These are phyloP conservation scores for Tringa solitaria DNA, from an alignment of 2,113 vertebrate species.

Conservation along the genomic window DNA sequence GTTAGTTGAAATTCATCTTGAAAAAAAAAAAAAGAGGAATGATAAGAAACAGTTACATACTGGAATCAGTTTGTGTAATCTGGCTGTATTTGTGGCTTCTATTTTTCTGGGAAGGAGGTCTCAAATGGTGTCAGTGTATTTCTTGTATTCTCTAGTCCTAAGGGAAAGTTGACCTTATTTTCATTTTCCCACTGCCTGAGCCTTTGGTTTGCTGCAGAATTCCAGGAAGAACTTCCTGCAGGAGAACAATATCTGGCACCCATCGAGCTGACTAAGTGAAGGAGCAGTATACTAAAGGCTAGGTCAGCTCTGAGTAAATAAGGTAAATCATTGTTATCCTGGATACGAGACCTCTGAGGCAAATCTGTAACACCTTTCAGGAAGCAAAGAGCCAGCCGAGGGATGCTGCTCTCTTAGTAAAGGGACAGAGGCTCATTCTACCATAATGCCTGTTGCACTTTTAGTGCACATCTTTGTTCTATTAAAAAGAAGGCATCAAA, in stretches of 20 bases:
- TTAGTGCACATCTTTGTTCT: constrained; percentile 17
- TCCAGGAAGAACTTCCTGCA: constrained; percentile 76
- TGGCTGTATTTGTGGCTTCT: constrained; percentile 44
- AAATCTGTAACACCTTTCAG: constrained; percentile 69
- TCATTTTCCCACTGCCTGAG: constrained; percentile 69
- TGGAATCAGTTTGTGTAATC: constrained; percentile 44
- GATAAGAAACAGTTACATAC: constrained; percentile 15
- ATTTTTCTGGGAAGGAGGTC: constrained; percentile 62
- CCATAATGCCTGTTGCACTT: background rate
- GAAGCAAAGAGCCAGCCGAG: constrained; percentile 48
- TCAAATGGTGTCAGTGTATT: constrained; percentile 51
- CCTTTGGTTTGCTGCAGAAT: constrained; percentile 67
- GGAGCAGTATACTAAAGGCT: constrained; percentile 63
- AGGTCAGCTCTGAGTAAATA: constrained; percentile 65
- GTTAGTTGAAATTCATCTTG: background rate
- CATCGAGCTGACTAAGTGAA: constrained; percentile 66
- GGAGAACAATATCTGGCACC: constrained; percentile 73
- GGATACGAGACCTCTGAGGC: constrained; percentile 66
- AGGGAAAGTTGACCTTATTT: constrained; percentile 75
- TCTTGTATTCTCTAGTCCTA: constrained; percentile 61
- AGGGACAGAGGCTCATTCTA: constrained; percentile 15
- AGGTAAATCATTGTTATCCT: constrained; percentile 64
- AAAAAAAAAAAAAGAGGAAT: fast-evolving
- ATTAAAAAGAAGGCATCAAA: background rate
- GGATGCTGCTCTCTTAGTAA: constrained; percentile 21